Evolutionary conservation across 2,888 invertebrate genomes (phyloP), one percentile per base, ranked within the genome.

Genomic region (Drosophila algonquin): DNA sequence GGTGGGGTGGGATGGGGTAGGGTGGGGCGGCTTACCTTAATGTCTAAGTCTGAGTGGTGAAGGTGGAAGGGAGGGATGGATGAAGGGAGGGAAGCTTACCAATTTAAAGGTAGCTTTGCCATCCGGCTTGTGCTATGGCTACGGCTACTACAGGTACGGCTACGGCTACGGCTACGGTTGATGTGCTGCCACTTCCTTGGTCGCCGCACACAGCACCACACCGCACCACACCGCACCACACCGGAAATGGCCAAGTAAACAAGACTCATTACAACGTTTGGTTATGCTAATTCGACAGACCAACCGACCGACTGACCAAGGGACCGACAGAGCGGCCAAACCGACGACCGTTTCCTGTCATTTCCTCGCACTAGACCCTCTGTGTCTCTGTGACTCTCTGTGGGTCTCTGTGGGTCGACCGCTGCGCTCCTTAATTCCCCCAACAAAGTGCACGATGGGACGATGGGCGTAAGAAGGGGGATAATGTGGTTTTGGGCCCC

Each of bases 241-340:
- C 81, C 81, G 85, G 87, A 88, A 86, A 85, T 88, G 83, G 79
- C 73, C 88, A 87, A 87, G 85, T 85, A 85, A 88, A 85, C 86
- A 83, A 73, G 84, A 83, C 88, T 81, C 87, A 85, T 88, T 88
- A 86, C 87, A 75, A 69, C 84, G 69, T 86, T 85, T 81, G 79
- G 81, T 69, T 88, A 85, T 88, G 84, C 84, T 85, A 86, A 85
- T 85, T 88, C 87, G 61, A 57, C 53, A 59, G 48, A 14, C 40
- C 14, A 18, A 18, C 18, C 18, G 18, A 18, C 18, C 18, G 18
- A 18, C 18, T 1, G 35, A 12, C 32, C 10, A 12, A 12, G 12
- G 10, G 35, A 35, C 35, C 35, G 53, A 52, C 50, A 50, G 44
- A 40, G 14, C 14, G 35, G 35, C 48, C 50, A 59, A 21, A 57